These are phyloP conservation scores for Stenodera caucasica DNA, from an alignment of 2,888 invertebrate genomes.

Conservation along the genomic window DNA sequence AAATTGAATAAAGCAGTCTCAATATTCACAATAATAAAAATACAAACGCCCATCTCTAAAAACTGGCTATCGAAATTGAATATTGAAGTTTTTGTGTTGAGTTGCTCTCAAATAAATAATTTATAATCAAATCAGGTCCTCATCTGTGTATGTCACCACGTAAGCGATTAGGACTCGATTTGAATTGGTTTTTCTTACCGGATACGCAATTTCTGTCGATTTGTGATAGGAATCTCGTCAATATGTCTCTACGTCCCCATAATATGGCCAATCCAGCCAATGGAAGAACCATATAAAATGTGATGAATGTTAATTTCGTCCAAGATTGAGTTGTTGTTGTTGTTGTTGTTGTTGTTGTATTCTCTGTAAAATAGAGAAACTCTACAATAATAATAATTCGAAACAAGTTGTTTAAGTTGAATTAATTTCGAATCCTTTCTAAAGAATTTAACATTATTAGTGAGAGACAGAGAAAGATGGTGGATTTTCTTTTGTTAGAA, in stretches of 20 bases:
- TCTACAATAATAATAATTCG: too few relatives aligned
- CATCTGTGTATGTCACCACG: too few relatives aligned
- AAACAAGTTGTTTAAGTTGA: too few relatives aligned
- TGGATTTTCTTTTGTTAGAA: constrained; percentile 37
- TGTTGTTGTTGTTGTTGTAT: constrained; percentile 20
- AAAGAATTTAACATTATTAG: neutral
- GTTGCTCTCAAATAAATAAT: too few relatives aligned
- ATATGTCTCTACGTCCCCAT: constrained; percentile 61
- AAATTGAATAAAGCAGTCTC: neutral
- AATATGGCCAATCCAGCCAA: constrained; percentile 61
- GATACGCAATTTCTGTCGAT: constrained; percentile 61
- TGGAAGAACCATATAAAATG: constrained; percentile 62
- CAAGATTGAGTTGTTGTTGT: constrained; percentile 17
- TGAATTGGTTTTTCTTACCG: constrained; percentile 56
- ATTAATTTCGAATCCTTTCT: neutral
- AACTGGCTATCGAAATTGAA: too few relatives aligned
- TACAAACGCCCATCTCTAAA: too few relatives aligned
- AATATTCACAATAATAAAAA: too few relatives aligned
- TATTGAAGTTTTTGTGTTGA: too few relatives aligned
- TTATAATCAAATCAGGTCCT: too few relatives aligned
- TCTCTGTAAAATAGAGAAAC: constrained; percentile 30
- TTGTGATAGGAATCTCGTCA: constrained; percentile 59
- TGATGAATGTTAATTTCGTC: constrained; percentile 36
- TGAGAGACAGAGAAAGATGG: constrained; percentile 29
- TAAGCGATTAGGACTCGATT: too few relatives aligned